Conservation (phyloP, 2,113 vertebrate genomes). For the Alectura lathami region DNA sequence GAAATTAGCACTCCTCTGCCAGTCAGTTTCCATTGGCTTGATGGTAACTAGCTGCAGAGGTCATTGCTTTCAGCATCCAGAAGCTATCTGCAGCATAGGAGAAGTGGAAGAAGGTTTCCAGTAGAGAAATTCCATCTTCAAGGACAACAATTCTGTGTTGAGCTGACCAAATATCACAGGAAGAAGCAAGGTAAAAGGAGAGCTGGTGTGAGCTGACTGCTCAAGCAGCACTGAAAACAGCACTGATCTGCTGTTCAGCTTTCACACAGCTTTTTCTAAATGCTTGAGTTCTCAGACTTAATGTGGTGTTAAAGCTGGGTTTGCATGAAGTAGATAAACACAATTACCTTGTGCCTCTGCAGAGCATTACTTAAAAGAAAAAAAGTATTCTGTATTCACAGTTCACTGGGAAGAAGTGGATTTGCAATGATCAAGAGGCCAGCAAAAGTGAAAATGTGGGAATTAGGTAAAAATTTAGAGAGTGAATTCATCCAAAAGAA, state of each 20-base stretch:
- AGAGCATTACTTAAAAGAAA: background rate
- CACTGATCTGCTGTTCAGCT: background rate
- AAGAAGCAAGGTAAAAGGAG: background rate
- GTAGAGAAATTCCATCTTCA: background rate
- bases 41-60: background rate
- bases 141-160: background rate
- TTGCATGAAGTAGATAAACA: slow-evolving; percentile 54
- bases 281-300: slow-evolving; percentile 23
- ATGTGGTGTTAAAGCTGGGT: slow-evolving; percentile 50
- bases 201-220: background rate
- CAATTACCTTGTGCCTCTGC: slow-evolving; percentile 26
- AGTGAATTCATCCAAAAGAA: background rate
- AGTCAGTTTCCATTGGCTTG: fast-evolving
- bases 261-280: background rate
- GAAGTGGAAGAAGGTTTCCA: background rate
- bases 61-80: no score
- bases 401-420: background rate
- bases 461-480: background rate
- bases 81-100: background rate
- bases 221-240: background rate
- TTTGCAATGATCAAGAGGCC: background rate
- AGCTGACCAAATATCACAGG: background rate
- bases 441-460: background rate
- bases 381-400: background rate
- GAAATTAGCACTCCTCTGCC: fast-evolving